Evolutionary conservation across 1,140 invertebrate species (phyloP), one percentile per base, ranked within the genome.

Genomic region (Hypsibius dujardini): DNA sequence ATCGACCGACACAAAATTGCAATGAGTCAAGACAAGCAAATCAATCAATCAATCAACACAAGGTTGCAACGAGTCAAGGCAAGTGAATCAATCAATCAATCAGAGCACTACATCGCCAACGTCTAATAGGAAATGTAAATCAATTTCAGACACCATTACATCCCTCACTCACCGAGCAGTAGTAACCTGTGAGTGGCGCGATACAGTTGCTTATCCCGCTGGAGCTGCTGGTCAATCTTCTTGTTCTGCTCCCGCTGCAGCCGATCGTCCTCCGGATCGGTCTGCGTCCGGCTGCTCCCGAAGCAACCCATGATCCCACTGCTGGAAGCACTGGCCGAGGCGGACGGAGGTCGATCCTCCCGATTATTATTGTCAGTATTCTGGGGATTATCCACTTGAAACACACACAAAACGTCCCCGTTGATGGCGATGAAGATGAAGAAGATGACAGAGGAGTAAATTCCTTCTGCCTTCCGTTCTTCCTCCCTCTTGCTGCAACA

Each of bases 171-270:
- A 88, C 87, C 93, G 79, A 96, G 84, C 76, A 96, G 85, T 73
- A 97, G 85, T 72, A 97, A 85, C 78, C 93, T 86, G 83, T 97
- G 93, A 74, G 94, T 97, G 73, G 93, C 93, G 78, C 91, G 85
- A 81, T 97, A 97, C 76, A 94, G 86, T 85, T 98, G 93, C 84
- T 98, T 98, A 81, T 98, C 95, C 84, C 95, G 96, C 81, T 96
- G 92, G 77, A 98, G 86, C 81, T 98, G 93, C 81, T 90, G 88
- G 80, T 95, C 95, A 81, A 98, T 98, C 81, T 90, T 90, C 84
- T 97, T 95, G 83, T 94, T 97, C 76, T 90, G 88, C 80, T 94
- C 88, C 83, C 93, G 95, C 81, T 92, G 88, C 77, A 87, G 87
- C 82, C 93, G 92, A 80, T 88, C 89, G 81, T 97, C 95, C 84